Evolutionary conservation across 2,888 invertebrate genomes (phyloP).

Genomic region (Pyrrhia umbra): DNA sequence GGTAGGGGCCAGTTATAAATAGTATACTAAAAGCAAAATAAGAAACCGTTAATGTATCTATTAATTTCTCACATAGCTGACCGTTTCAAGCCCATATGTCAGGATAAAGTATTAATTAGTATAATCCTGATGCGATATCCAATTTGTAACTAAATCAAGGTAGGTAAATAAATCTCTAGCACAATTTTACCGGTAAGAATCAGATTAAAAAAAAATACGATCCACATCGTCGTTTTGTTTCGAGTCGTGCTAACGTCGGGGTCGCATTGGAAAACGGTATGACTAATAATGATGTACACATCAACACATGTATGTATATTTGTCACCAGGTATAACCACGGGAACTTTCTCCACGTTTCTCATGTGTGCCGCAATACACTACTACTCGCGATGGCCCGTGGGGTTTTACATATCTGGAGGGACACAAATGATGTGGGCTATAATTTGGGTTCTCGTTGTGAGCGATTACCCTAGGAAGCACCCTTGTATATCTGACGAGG

Average conservation of each 20-base stretch:
- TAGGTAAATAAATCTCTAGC: too few species aligned
- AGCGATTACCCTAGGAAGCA: conserved; percentile 91
- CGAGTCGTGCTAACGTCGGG: conserved; percentile 1
- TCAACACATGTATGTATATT: conserved; percentile 29
- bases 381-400: conserved; percentile 91
- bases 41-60: too few species aligned
- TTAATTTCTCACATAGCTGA: too few species aligned
- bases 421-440: conserved; percentile 87
- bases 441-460: conserved; percentile 90
- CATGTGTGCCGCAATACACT: conserved; percentile 91
- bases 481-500: conserved; percentile 90
- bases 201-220: too few species aligned
- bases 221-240: conserved; percentile 6
- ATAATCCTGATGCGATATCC: too few species aligned
- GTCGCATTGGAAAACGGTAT: conserved; percentile 41
- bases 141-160: too few species aligned
- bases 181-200: conserved; percentile 34
- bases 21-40: too few species aligned
- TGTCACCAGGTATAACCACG: conserved; percentile 78
- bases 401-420: conserved; percentile 92
- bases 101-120: too few species aligned
- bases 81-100: too few species aligned
- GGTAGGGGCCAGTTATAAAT: too few species aligned
- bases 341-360: conserved; percentile 93
- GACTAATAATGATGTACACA: conserved; percentile 25